These are phyloP conservation scores for Myiozetetes cayanensis DNA, from an alignment of 2,113 vertebrate genomes.

Conservation along the genomic window DNA sequence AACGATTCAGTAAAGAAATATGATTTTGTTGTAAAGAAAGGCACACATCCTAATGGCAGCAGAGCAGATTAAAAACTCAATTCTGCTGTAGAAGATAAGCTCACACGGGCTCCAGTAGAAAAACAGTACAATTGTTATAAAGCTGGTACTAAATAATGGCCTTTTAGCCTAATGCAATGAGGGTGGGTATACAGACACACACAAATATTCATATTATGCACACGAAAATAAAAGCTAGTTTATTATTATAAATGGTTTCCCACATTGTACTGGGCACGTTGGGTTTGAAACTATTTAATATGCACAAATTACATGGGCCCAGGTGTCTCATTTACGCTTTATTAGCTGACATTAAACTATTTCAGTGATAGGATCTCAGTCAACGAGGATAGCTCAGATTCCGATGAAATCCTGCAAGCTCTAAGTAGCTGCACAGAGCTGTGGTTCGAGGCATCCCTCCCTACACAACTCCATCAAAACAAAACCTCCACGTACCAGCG, in stretches of 20 bases:
- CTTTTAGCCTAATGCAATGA: neutral
- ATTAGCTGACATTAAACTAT: neutral
- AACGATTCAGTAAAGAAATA: neutral
- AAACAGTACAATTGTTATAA: neutral
- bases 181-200: neutral
- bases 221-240: neutral
- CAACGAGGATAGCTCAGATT: neutral
- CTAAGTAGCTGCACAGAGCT: neutral
- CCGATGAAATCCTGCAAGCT: neutral
- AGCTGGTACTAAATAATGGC: neutral
- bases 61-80: constrained; percentile 8
- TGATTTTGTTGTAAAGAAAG: neutral
- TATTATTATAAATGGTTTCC: neutral
- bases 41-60: neutral
- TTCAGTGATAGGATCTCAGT: neutral
- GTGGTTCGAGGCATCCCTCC: neutral
- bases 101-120: neutral
- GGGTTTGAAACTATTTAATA: neutral
- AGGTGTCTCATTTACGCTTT: neutral
- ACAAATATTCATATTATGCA: neutral
- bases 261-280: neutral
- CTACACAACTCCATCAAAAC: neutral
- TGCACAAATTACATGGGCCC: neutral
- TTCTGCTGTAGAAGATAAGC: constrained; percentile 25
- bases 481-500: constrained; percentile 79